Evolutionary conservation across 2,113 vertebrate genomes (phyloP).

Genomic region (Aythya baeri): DNA sequence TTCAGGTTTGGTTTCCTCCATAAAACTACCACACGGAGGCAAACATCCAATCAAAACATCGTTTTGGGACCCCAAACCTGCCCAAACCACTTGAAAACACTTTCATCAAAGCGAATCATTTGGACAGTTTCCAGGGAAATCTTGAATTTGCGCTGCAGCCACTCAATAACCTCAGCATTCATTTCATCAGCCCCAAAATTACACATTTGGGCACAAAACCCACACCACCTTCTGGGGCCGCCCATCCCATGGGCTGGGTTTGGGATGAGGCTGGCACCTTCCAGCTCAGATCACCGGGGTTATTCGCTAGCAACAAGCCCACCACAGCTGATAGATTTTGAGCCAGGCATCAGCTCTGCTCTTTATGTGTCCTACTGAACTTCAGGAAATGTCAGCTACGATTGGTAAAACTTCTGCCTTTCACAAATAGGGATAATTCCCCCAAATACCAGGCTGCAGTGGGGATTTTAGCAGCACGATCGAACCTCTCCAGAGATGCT

Average conservation of each 20-base stretch:
- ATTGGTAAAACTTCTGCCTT: neutral
- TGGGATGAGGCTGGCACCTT: neutral
- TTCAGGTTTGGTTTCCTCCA: neutral
- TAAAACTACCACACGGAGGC: neutral
- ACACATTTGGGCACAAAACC: neutral
- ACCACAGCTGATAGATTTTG: neutral
- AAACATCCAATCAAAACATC: neutral
- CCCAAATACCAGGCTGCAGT: conserved; percentile 33
- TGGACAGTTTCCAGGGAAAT: neutral
- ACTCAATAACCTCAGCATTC: neutral
- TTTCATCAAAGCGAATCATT: neutral
- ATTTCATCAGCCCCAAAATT: neutral
- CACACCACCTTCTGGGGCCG: too few species aligned
- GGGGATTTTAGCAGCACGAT: neutral
- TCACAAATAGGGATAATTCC: neutral
- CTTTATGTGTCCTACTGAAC: neutral
- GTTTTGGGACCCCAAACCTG: neutral
- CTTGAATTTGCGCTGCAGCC: neutral
- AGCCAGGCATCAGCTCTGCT: neutral
- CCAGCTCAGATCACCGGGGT: neutral
- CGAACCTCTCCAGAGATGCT: neutral
- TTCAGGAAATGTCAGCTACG: conserved; percentile 39
- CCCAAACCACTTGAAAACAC: neutral
- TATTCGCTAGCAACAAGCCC: neutral
- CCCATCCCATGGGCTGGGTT: neutral